These are phyloP conservation scores for Maniola jurtina DNA, from an alignment of 1,140 invertebrate species.

Conservation along the genomic window DNA sequence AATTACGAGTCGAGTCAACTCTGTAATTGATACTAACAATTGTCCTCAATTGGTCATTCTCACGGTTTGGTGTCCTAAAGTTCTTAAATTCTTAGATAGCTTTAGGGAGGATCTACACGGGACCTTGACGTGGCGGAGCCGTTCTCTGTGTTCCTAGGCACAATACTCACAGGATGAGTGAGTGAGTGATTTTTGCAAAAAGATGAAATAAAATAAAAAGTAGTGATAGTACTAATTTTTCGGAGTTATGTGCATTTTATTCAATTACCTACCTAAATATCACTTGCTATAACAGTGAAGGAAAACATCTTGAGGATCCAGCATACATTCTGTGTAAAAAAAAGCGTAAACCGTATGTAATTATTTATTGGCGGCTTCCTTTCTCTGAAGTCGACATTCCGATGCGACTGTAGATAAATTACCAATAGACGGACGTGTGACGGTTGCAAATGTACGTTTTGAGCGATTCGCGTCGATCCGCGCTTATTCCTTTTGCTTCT, in stretches of 20 bases:
- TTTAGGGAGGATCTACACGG: background rate
- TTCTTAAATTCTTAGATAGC: background rate
- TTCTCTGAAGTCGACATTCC: background rate
- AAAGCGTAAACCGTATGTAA: background rate
- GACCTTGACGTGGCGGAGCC: too few relatives aligned
- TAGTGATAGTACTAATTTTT: too few relatives aligned
- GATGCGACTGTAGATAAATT: background rate
- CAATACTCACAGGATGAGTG: too few relatives aligned
- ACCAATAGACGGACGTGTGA: conserved; percentile 4
- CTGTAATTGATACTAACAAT: conserved; percentile 10
- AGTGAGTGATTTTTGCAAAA: too few relatives aligned
- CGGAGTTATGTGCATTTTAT: too few relatives aligned
- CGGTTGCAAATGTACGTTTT: background rate
- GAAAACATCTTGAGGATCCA: too few relatives aligned
- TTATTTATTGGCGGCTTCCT: background rate
- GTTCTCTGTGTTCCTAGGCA: too few relatives aligned
- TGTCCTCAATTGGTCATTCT: conserved; percentile 15
- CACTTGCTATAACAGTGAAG: too few relatives aligned
- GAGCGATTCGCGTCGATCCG: background rate
- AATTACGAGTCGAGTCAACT: conserved; percentile 11
- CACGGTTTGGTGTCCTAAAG: conserved; percentile 12
- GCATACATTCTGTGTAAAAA: background rate
- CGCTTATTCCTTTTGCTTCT: background rate
- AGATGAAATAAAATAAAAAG: too few relatives aligned
- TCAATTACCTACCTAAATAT: too few relatives aligned